phyloP scores from a whole-genome alignment of 2,113 vertebrate genomes.

The Datnioides undecimradiatus region DNA sequence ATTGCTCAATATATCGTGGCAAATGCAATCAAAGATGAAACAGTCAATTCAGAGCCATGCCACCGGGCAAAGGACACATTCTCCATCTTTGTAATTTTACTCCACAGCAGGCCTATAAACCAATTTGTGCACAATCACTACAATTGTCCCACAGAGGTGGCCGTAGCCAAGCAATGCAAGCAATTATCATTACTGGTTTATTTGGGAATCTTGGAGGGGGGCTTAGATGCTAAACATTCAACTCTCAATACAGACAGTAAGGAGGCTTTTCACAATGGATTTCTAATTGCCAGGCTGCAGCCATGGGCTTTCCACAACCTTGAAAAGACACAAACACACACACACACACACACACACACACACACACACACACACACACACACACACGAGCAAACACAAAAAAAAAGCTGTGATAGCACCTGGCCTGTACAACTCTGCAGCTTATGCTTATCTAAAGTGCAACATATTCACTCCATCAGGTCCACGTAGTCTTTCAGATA shows the following conservation, averaged over 20 bases:
- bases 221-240: conserved; percentile 45
- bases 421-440: conserved; percentile 17
- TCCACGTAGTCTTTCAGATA: conserved; percentile 49
- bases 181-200: conserved; percentile 37
- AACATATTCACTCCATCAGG: conserved; percentile 51
- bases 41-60: conserved; percentile 21
- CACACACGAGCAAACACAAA: too few relatives aligned
- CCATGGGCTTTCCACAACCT: conserved; percentile 25
- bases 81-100: conserved; percentile 32
- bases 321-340: conserved; percentile 9
- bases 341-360: background rate
- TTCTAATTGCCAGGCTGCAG: conserved; percentile 51
- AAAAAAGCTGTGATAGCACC: conserved; percentile 1
- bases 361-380: background rate
- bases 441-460: conserved; percentile 44
- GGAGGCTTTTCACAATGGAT: conserved; percentile 42
- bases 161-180: conserved; percentile 46
- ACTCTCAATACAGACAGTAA: conserved; percentile 27
- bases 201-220: conserved; percentile 34
- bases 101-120: conserved; percentile 49
- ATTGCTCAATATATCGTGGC: conserved; percentile 26
- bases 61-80: background rate
- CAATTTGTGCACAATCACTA: conserved; percentile 48
- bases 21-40: conserved; percentile 40
- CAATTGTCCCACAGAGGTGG: conserved; percentile 39